phyloP scores from a whole-genome alignment of 1,140 invertebrate species.

The Idris sp. region DNA sequence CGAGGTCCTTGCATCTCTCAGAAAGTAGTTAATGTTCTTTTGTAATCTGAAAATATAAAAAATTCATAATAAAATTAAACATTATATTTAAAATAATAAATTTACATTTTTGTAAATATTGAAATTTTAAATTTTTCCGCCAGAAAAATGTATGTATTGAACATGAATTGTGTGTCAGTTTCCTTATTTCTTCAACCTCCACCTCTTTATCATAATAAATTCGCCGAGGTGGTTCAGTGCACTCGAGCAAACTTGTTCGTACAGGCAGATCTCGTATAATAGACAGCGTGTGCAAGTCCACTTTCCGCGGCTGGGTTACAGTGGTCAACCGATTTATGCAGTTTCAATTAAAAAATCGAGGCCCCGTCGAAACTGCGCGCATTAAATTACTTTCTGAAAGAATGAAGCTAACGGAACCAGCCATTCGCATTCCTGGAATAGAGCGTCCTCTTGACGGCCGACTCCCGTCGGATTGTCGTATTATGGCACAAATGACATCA shows the following conservation, averaged over 20 bases:
- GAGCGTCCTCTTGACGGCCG: conserved; percentile 71
- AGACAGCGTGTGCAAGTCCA: conserved; percentile 24
- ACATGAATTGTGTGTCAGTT: conserved; percentile 41
- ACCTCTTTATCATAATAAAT: conserved; percentile 49
- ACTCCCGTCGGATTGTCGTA: conserved; percentile 68
- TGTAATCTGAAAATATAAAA: no score
- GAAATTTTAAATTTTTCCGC: no score
- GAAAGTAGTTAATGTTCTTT: no score
- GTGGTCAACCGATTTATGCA: conserved; percentile 32
- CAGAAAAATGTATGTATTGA: no score
- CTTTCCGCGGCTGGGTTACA: conserved; percentile 23
- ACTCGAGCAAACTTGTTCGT: conserved; percentile 39
- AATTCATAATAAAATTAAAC: no score
- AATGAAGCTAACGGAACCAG: conserved; percentile 71
- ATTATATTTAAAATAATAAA: no score
- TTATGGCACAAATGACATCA: conserved; percentile 53
- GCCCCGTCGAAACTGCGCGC: conserved; percentile 26
- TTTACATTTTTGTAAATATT: no score
- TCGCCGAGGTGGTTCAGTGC: conserved; percentile 27
- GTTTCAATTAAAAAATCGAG: conserved; percentile 32
- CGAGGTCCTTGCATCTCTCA: no score
- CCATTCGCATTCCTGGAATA: conserved; percentile 71
- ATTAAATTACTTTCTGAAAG: conserved; percentile 50
- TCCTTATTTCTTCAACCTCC: conserved; percentile 37
- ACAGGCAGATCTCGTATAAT: conserved; percentile 41